Evolutionary conservation across 2,113 vertebrate genomes (phyloP).

Genomic region (Dolichallabes microphthalmus): DNA sequence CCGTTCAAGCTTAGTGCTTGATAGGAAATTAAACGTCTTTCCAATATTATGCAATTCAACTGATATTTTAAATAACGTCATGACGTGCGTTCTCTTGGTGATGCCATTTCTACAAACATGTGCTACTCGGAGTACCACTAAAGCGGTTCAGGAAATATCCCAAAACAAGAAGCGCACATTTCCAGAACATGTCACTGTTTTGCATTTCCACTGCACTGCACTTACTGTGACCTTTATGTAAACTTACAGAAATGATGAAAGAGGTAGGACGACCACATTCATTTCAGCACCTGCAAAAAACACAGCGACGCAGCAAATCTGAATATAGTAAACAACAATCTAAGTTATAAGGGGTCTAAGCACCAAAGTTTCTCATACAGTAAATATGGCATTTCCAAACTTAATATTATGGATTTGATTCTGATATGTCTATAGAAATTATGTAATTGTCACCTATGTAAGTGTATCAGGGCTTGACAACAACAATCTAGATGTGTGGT

Average conservation of each 20-base stretch:
- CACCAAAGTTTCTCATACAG: not conserved
- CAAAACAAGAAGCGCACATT: not conserved
- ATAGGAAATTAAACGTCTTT: not conserved
- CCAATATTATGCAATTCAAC: not conserved
- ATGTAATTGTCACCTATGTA: not conserved
- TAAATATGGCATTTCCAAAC: no score
- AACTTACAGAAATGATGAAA: conserved; percentile 6
- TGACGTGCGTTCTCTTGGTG: not conserved
- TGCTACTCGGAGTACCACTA: not conserved
- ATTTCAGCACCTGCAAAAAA: not conserved
- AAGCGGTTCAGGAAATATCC: not conserved
- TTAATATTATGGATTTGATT: not conserved
- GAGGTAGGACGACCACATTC: not conserved
- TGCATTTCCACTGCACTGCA: conserved; percentile 21
- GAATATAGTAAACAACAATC: not conserved
- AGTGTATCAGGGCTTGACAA: not conserved
- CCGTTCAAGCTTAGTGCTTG: not conserved
- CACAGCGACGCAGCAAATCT: not conserved
- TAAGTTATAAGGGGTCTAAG: not conserved
- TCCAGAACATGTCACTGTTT: conserved; percentile 15
- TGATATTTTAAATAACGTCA: not conserved
- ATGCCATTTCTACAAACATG: not conserved
- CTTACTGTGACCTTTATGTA: conserved; percentile 31
- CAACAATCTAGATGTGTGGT: no score
- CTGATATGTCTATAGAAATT: not conserved